Conservation (phyloP, 1,140 invertebrate genomes). For the Nylanderia fulva region DNA sequence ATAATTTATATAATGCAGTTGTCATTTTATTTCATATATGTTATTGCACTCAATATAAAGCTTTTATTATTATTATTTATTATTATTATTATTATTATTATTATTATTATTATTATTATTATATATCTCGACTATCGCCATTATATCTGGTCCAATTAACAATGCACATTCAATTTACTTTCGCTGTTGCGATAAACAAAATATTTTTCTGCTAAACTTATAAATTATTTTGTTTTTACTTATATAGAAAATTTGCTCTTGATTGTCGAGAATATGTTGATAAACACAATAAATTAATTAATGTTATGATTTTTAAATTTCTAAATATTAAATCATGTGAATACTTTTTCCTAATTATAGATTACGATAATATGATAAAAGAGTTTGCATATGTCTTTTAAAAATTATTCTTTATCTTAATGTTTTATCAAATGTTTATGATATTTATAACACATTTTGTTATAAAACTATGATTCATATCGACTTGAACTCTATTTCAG, state of each 20-base stretch:
- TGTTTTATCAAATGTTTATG: neutral
- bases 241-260: neutral
- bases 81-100: no score
- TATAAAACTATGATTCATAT: neutral
- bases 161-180: conserved; percentile 18
- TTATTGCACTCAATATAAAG: no score
- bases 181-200: conserved; percentile 13
- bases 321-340: neutral
- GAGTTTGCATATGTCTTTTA: neutral
- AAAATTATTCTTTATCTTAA: neutral
- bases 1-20: neutral
- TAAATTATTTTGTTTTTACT: conserved; percentile 17
- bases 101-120: neutral
- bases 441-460: neutral
- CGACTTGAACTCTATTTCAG: neutral
- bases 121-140: neutral
- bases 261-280: neutral
- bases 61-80: no score
- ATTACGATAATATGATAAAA: neutral
- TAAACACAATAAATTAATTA: neutral
- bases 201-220: conserved; percentile 5
- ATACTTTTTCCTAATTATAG: neutral
- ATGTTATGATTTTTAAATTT: neutral
- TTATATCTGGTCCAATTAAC: conserved; percentile 20
- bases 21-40: neutral